Evolutionary conservation across 2,888 invertebrate species (phyloP).

Genomic region (Desoria tigrina): DNA sequence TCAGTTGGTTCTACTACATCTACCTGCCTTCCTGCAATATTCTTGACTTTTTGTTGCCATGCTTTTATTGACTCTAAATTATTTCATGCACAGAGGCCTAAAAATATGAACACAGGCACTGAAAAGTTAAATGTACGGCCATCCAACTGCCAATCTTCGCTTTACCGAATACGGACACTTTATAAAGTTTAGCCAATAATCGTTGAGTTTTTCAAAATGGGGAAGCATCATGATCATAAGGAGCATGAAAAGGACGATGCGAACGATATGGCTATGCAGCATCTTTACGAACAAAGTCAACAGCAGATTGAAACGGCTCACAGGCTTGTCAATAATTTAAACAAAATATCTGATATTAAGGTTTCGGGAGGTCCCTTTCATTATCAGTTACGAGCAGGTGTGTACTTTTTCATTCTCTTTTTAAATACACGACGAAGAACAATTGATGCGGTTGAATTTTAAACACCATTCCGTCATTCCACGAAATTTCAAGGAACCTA

Average conservation of each 20-base stretch:
- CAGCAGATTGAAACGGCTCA: not conserved
- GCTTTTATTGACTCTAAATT: too few species aligned
- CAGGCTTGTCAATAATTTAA: not conserved
- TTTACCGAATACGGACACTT: too few species aligned
- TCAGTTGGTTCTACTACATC: too few species aligned
- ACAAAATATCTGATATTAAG: not conserved
- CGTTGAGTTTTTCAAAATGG: not conserved
- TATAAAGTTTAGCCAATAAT: too few species aligned
- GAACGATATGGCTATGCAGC: not conserved
- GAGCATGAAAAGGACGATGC: not conserved
- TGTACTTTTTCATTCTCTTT: not conserved
- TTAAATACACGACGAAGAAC: too few species aligned
- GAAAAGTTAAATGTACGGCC: too few species aligned
- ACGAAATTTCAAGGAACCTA: constrained; percentile 37
- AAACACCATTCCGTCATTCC: not conserved
- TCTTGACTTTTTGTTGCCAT: too few species aligned
- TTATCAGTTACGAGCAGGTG: constrained; percentile 41
- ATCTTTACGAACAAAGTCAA: not conserved
- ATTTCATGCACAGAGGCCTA: too few species aligned
- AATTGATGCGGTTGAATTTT: not conserved
- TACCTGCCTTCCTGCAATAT: too few species aligned
- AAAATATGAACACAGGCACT: too few species aligned
- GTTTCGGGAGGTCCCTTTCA: constrained; percentile 44
- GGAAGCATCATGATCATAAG: not conserved
- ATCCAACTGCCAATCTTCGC: too few species aligned